Evolutionary conservation across 2,888 invertebrate species (phyloP).

Genomic region (Polyommatus icarus): DNA sequence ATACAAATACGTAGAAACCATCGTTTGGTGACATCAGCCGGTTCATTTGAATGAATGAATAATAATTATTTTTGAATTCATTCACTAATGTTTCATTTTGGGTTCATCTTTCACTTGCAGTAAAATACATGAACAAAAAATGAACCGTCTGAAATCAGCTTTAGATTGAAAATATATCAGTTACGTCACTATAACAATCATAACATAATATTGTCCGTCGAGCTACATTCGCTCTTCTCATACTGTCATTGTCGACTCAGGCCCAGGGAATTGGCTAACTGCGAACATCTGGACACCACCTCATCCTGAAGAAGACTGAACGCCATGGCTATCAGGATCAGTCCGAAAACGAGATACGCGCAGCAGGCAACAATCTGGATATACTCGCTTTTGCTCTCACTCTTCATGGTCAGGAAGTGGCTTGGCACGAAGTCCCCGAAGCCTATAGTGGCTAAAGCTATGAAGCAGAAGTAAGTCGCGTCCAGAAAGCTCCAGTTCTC

Average conservation of each 20-base stretch:
- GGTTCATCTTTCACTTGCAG: not conserved
- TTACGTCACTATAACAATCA: conserved; percentile 60
- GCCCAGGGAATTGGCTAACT: conserved; percentile 85
- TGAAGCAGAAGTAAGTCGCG: conserved; percentile 92
- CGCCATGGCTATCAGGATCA: conserved; percentile 91
- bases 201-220: conserved; percentile 75
- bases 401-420: conserved; percentile 72
- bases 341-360: conserved; percentile 88
- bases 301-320: conserved; percentile 92
- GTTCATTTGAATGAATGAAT: not conserved
- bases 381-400: conserved; percentile 78
- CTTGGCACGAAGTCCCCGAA: conserved; percentile 88
- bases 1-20: conserved; percentile 76
- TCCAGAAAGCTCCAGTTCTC: conserved; percentile 90
- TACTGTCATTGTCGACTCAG: conserved; percentile 82
- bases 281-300: conserved; percentile 86
- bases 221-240: conserved; percentile 76
- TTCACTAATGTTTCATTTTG: not conserved
- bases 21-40: conserved; percentile 45
- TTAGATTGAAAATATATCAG: conserved; percentile 14
- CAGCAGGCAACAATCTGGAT: conserved; percentile 89
- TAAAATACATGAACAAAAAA: not conserved
- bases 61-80: not conserved
- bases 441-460: conserved; percentile 90
- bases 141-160: not conserved